Conservation (phyloP, 2,113 vertebrate species). For the Limnothrissa miodon region DNA sequence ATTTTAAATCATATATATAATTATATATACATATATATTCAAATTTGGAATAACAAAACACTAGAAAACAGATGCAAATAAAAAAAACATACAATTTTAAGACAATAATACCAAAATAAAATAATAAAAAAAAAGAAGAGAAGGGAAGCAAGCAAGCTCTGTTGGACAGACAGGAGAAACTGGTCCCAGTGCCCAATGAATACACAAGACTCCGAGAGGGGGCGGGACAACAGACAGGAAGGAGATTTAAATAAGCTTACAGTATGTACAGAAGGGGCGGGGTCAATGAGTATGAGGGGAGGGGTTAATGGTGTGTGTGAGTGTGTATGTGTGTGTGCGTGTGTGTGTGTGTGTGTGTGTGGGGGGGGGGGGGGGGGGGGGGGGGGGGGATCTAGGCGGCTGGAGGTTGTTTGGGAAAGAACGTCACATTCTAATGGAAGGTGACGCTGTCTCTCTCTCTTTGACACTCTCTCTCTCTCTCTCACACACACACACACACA, state of each 20-base stretch:
- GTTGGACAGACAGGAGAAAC: slow-evolving; percentile 69
- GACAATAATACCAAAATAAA: slow-evolving; percentile 63
- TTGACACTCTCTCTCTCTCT: too few relatives aligned
- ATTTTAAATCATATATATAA: slow-evolving; percentile 75
- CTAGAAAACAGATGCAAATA: slow-evolving; percentile 65
- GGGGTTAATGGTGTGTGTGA: not conserved
- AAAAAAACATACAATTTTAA: slow-evolving; percentile 63
- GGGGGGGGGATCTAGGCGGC: slow-evolving; percentile 42
- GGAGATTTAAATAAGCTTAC: slow-evolving; percentile 77
- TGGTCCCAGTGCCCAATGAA: slow-evolving; percentile 74
- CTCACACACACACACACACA: not conserved
- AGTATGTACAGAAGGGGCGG: slow-evolving; percentile 70
- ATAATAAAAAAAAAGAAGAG: slow-evolving; percentile 25
- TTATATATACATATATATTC: slow-evolving; percentile 74
- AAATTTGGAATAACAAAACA: slow-evolving; percentile 75
- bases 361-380: slow-evolving; percentile 26
- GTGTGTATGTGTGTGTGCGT: too few relatives aligned
- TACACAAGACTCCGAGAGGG: slow-evolving; percentile 55
- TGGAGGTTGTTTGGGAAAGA: too few relatives aligned
- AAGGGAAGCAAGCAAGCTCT: slow-evolving; percentile 9
- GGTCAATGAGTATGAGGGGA: not conserved
- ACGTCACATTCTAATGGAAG: slow-evolving; percentile 12
- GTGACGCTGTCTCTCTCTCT: not conserved
- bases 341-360: too few relatives aligned
- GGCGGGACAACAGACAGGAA: slow-evolving; percentile 63